phyloP scores from a whole-genome alignment of 1,140 invertebrate species.

The Ips nitidus region DNA sequence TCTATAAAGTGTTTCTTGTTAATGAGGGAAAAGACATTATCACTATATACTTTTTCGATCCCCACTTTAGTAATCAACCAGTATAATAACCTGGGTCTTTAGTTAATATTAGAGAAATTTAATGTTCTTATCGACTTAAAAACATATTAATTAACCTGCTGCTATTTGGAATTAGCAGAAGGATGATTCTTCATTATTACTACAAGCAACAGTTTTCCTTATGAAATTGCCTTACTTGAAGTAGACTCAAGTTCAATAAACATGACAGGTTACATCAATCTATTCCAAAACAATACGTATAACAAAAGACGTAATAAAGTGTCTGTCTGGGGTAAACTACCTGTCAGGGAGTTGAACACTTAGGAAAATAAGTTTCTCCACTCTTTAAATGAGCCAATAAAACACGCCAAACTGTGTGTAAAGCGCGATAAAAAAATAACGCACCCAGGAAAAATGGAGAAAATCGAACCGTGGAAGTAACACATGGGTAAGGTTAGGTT shows the following conservation, averaged over 20 bases:
- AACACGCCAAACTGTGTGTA: slow-evolving; percentile 29
- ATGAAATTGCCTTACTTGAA: too few relatives aligned
- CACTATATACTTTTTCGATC: background rate
- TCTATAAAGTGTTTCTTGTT: slow-evolving; percentile 34
- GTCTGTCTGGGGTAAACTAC: background rate
- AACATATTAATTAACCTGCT: background rate
- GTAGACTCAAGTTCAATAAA: too few relatives aligned
- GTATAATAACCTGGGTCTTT: slow-evolving; percentile 31
- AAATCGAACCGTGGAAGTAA: slow-evolving; percentile 29
- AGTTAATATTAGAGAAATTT: slow-evolving; percentile 34
- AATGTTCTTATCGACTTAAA: slow-evolving; percentile 1
- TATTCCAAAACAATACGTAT: background rate
- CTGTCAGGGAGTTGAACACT: background rate
- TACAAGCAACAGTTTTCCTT: too few relatives aligned
- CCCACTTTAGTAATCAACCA: slow-evolving; percentile 23
- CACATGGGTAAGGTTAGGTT: slow-evolving; percentile 24
- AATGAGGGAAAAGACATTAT: slow-evolving; percentile 33
- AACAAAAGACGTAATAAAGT: background rate
- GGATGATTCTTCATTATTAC: too few relatives aligned
- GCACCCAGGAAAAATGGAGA: slow-evolving; percentile 21
- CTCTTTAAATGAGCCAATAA: slow-evolving; percentile 24
- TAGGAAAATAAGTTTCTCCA: slow-evolving; percentile 1
- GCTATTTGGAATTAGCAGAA: background rate
- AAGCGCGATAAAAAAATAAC: slow-evolving; percentile 33
- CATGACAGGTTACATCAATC: background rate